Base-by-base conservation (phyloP, 2,113 vertebrate species). In the Bucco capensis region DNA sequence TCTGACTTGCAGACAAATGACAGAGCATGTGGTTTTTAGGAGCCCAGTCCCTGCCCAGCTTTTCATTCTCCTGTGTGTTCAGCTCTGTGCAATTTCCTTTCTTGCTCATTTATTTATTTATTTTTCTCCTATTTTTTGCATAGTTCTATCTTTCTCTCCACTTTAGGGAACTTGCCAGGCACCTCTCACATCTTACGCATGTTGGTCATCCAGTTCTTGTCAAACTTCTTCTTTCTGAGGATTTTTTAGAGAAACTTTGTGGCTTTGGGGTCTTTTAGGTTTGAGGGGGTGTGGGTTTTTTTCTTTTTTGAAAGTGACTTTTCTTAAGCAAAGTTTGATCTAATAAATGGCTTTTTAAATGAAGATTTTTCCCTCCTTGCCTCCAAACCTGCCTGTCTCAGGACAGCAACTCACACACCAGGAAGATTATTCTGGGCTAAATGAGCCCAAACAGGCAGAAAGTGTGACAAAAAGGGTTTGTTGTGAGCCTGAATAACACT, bases 131-230 rank as follows among this genome's bases (percentile, higher is more conserved):
- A 42, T 22, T 75, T 47, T 44, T n/a, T 10, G 0, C 8, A 8
- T 61, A 33, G 73, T 57, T 80, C 21, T 82, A 14, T 60, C 24
- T 74, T 31, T 88, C 61, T 78, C 31, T 69, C 14, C 19, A 23
- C 18, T 86, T 92, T 88, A 51, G 40, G 76, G 86, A 95, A 94
- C 61, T 91, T 87, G 65, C 13, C 35, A 71, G 56, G 25, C 72
- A 35, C 16, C 8, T 31, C 30, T 72, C 76, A 58, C 37, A 58
- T 64, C 53, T 84, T 85, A 46, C 51, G 46, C 50, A 19, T 1
- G 0, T 37, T 50, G 16, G n/a, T 71, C 33, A 70, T 46, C 50
- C 56, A 54, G 15, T 27, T 67, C 71, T 74, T 64, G 37, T 77
- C 56, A 5, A 72, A 72, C 74, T 91, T 87, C 67, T 88, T 57